Conservation (phyloP, 1,140 invertebrate species). For the Lerema accius region DNA sequence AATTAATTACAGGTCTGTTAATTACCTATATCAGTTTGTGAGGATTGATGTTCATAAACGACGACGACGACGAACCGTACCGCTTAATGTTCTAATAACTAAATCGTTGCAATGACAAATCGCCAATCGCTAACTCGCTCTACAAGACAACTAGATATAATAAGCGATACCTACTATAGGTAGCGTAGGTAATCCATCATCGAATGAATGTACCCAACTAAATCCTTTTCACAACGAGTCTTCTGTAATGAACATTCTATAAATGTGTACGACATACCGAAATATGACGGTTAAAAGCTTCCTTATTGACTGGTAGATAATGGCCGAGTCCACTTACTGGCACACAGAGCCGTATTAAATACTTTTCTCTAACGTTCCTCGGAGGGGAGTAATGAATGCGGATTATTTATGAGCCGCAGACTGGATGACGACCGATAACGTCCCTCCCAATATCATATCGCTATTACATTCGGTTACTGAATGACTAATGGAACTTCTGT, state of each 20-base stretch:
- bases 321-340: constrained; percentile 47
- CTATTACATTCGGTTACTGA: constrained; percentile 70
- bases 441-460: constrained; percentile 72
- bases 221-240: not conserved
- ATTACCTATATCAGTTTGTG: too few relatives aligned
- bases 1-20: too few relatives aligned
- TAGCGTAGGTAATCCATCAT: too few relatives aligned
- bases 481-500: constrained; percentile 52
- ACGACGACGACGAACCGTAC: too few relatives aligned
- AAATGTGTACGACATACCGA: constrained; percentile 18
- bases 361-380: constrained; percentile 61
- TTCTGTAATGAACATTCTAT: not conserved
- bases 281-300: constrained; percentile 32
- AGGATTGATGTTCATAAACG: too few relatives aligned
- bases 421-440: constrained; percentile 70
- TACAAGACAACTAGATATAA: too few relatives aligned
- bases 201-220: not conserved
- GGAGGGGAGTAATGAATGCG: constrained; percentile 68
- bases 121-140: too few relatives aligned
- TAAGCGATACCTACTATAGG: too few relatives aligned
- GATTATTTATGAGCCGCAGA: constrained; percentile 71
- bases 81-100: too few relatives aligned
- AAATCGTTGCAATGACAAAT: too few relatives aligned
- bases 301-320: constrained; percentile 39
- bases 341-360: constrained; percentile 63